Percentiles rank a stretch among this genome's conserved stretches.
phyloP scores from a whole-genome alignment of 2,797 vertebrate species.

The Sebastes cheni region DNA sequence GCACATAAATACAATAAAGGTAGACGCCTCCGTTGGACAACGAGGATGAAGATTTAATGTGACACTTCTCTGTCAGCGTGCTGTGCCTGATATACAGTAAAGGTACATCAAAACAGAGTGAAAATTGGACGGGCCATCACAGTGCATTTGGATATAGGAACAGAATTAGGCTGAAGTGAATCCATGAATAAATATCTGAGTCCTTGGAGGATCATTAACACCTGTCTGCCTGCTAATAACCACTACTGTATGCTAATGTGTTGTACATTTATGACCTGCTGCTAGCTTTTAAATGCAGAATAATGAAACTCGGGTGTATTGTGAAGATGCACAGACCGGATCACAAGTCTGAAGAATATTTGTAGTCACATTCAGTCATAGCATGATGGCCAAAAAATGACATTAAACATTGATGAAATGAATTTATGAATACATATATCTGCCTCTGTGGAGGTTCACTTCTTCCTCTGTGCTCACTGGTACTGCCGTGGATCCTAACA shows the following conservation, averaged over 20 bases:
- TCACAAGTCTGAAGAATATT: constrained; percentile 58
- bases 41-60: constrained; percentile 59
- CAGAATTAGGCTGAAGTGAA: constrained; percentile 63
- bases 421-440: constrained; percentile 64
- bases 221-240: constrained; percentile 63
- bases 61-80: constrained; percentile 51
- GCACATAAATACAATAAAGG: constrained; percentile 25
- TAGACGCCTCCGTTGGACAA: constrained; percentile 15
- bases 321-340: constrained; percentile 27
- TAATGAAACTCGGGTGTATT: constrained; percentile 59
- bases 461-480: constrained; percentile 12
- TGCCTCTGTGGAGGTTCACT: not conserved
- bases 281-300: constrained; percentile 61
- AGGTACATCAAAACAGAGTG: constrained; percentile 52
- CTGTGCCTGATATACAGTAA: constrained; percentile 26
- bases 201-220: constrained; percentile 75
- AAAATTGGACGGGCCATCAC: constrained; percentile 44
- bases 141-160: constrained; percentile 46
- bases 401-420: constrained; percentile 65
- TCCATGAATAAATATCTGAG: constrained; percentile 71
- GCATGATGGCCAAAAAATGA: constrained; percentile 24
- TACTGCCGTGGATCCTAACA: not conserved
- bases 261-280: constrained; percentile 55
- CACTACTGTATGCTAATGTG: constrained; percentile 64
- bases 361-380: constrained; percentile 37